Evolutionary conservation across 2,888 invertebrate species (phyloP), one percentile per base, ranked within the genome.

Genomic region (Horisme vitalbata): DNA sequence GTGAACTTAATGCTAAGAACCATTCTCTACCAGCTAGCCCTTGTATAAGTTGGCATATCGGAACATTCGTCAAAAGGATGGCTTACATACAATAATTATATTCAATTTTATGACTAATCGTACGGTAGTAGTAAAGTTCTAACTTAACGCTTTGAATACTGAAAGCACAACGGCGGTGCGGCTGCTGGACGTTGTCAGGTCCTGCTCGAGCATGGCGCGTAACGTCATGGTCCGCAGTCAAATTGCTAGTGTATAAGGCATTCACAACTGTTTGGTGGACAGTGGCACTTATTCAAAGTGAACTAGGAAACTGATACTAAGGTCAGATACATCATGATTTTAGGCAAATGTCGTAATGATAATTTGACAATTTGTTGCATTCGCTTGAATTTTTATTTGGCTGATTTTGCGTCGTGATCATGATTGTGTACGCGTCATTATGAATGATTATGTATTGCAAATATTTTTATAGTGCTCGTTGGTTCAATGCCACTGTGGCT

Each of bases 291-390:
- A 13, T n/a, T 27, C 27, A 30, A 52, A 44, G 38, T 54, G 41
- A 43, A 55, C 54, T 49, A 61, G 59, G 63, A 59, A 59, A 59
- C 41, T 27, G 43, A 52, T 52, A 33, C 48, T 63, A 64, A 72
- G 72, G 69, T 69, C 73, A 69, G 54, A 54, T 41, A 47, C 63
- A 68, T 65, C 70, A 65, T 69, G 71, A 57, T 57, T 58, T 58
- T 51, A 49, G 45, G 41, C 28, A 58, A 55, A 56, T 51, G 52
- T 61, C 24, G 46, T 61, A 61, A 54, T 47, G 45, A 32, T 56
- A 55, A 63, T 59, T 44, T 57, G 55, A 39, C 53, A 57, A 59
- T 55, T 45, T 47, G 36, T 13, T 49, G 49, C 49, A 39, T 34
- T 44, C 30, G 37, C 32, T 20, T 46, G 33, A 26, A 33, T 5